These are phyloP conservation scores for Acanthornis magna DNA, from an alignment of 2,797 vertebrate species.

Conservation along the genomic window DNA sequence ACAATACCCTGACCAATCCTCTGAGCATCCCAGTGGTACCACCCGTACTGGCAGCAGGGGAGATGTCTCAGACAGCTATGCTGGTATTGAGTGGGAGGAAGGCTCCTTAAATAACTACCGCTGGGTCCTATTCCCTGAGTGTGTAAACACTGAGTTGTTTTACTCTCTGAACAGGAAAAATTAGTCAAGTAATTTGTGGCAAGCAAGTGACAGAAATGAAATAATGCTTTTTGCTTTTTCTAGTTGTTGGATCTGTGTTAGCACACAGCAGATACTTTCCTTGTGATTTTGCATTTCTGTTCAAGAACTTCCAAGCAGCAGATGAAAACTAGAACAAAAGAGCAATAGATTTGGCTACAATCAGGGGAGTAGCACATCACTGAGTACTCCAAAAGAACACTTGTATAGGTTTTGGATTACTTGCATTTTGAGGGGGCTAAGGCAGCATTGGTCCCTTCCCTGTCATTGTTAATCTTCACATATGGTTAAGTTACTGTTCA, in stretches of 20 bases:
- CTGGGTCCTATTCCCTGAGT: neutral
- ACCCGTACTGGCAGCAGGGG: neutral
- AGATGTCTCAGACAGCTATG: neutral
- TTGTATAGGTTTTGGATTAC: neutral
- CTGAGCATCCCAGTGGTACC: neutral
- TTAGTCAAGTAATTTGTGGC: neutral
- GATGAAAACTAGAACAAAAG: neutral
- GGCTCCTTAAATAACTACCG: constrained; percentile 47
- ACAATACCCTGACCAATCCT: constrained; percentile 20
- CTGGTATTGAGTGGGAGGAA: constrained; percentile 27
- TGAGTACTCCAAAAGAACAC: neutral
- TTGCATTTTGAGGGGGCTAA: neutral
- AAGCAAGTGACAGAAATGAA: neutral
- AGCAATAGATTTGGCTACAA: neutral
- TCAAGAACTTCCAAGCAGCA: neutral
- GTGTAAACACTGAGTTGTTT: neutral
- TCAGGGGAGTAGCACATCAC: neutral
- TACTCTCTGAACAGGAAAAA: neutral
- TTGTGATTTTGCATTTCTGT: neutral
- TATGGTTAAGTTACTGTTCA: neutral
- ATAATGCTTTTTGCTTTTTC: neutral
- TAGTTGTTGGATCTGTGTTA: neutral
- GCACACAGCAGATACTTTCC: neutral
- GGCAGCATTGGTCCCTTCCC: neutral
- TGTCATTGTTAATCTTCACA: neutral